Percentiles rank a stretch among this genome's conserved stretches.
phyloP scores from a whole-genome alignment of 2,888 invertebrate genomes.

The Volucella bombylans region DNA sequence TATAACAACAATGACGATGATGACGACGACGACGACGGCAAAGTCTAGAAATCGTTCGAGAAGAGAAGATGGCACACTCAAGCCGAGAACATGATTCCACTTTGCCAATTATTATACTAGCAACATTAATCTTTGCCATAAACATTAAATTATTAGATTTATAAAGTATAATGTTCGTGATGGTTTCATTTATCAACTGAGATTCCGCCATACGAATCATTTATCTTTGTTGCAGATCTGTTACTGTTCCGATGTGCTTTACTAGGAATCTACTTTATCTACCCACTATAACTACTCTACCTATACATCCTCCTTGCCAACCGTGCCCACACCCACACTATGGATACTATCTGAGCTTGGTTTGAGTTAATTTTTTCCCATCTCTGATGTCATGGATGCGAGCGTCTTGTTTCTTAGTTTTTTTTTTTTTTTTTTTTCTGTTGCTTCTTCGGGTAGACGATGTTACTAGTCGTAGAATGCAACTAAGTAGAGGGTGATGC shows the following conservation, averaged over 20 bases:
- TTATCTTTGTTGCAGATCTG: slow-evolving; percentile 71
- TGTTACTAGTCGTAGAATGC: slow-evolving; percentile 21
- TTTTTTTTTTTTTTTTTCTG: neutral
- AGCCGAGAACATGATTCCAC: slow-evolving; percentile 71
- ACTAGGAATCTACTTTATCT: neutral
- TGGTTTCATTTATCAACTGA: slow-evolving; percentile 76
- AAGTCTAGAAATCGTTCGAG: no score
- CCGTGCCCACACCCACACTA: no score
- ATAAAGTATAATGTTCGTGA: slow-evolving; percentile 76
- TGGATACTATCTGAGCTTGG: neutral
- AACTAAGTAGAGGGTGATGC: slow-evolving; percentile 30
- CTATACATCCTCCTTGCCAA: neutral
- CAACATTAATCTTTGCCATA: slow-evolving; percentile 77
- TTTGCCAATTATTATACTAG: slow-evolving; percentile 74
- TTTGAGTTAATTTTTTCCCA: neutral
- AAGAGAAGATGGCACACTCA: slow-evolving; percentile 11
- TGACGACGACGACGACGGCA: neutral
- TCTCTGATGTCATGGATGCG: slow-evolving; percentile 39
- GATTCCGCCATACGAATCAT: slow-evolving; percentile 68
- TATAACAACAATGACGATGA: neutral
- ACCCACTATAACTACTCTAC: neutral
- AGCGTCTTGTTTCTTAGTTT: slow-evolving; percentile 29
- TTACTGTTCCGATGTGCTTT: slow-evolving; percentile 28
- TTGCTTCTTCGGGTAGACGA: slow-evolving; percentile 2
- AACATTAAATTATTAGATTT: slow-evolving; percentile 76